A percentile compares a stretch with the other conserved stretches of the same genome.
Evolutionary conservation across 2,113 vertebrate genomes (phyloP).

Genomic region (Grantiella picta): DNA sequence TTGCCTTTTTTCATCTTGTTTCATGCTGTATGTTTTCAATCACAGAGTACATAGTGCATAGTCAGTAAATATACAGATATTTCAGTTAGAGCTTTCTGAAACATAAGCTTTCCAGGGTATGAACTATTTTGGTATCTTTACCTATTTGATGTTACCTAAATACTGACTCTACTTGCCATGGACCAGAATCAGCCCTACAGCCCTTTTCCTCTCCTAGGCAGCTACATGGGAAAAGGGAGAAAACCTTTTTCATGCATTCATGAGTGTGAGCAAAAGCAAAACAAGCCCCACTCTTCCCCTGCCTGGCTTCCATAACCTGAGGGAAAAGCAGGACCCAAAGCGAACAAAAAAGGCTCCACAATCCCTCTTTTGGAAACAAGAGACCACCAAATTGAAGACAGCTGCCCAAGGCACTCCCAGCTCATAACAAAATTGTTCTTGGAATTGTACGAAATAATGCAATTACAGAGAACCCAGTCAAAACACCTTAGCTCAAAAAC

Average conservation of each 20-base stretch:
- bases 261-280: neutral
- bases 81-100: neutral
- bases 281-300: neutral
- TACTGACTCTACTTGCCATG: neutral
- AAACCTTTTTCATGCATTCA: neutral
- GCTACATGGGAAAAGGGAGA: neutral
- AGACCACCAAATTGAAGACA: neutral
- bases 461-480: neutral
- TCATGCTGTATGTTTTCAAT: neutral
- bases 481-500: neutral
- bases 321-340: neutral
- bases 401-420: neutral
- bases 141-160: neutral
- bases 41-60: neutral
- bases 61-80: neutral
- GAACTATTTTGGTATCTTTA: neutral
- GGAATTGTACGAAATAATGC: neutral
- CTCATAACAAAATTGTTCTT: neutral
- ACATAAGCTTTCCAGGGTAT: neutral
- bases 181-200: neutral
- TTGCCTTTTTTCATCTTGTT: neutral
- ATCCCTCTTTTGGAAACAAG: neutral
- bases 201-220: neutral
- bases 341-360: neutral
- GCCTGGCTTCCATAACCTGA: neutral